Conservation (phyloP, 2,797 vertebrate genomes). For the Oreortyx pictus region DNA sequence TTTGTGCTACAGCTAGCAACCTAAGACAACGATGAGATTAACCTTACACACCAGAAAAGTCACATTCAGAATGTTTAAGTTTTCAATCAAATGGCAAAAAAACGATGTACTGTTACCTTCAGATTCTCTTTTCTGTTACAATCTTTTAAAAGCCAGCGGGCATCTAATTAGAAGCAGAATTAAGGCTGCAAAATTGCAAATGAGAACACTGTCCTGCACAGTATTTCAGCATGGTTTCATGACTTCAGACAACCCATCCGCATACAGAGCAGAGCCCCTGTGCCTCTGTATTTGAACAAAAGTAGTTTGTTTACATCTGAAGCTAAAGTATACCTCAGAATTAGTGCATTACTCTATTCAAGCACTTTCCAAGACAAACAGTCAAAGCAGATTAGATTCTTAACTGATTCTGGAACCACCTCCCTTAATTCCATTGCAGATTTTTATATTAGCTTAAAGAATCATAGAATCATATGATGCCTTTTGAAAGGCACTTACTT, state of each 20-base stretch:
- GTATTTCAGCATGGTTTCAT: background rate
- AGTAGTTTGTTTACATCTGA: background rate
- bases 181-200: background rate
- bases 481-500: background rate
- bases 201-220: background rate
- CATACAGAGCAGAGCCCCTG: background rate
- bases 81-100: background rate
- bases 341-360: background rate
- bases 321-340: background rate
- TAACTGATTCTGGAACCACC: background rate
- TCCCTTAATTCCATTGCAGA: background rate
- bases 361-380: background rate
- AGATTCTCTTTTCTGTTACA: background rate
- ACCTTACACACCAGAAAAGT: background rate
- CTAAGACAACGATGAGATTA: background rate
- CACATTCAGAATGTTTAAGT: background rate
- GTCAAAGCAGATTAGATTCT: background rate
- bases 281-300: background rate
- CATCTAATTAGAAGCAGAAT: background rate
- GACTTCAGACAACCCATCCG: background rate
- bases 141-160: background rate
- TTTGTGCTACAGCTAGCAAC: background rate
- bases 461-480: background rate
- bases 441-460: background rate
- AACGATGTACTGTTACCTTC: background rate